Conservation (phyloP, 2,113 vertebrate genomes). For the human (Homo sapiens) region DNA sequence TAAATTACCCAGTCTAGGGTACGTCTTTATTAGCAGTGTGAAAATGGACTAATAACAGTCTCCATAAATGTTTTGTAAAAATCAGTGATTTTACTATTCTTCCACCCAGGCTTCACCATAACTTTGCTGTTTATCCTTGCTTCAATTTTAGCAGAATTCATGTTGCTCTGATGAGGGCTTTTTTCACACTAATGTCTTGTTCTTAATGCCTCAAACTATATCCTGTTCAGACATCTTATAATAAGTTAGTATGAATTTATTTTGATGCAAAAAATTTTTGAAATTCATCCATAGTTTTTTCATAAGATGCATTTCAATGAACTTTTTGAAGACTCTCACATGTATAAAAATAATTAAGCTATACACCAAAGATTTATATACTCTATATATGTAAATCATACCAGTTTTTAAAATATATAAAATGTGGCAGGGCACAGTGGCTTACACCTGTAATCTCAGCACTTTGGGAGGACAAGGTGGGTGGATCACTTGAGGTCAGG, state of each 20-base stretch:
- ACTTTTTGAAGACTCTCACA: neutral
- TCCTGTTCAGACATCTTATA: neutral
- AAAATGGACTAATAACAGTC: too few relatives aligned
- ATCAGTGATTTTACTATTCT: neutral
- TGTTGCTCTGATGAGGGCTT: neutral
- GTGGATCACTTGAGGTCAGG: too few relatives aligned
- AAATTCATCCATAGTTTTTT: neutral
- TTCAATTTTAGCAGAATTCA: neutral
- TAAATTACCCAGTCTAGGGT: too few relatives aligned
- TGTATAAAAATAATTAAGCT: neutral
- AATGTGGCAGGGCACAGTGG: neutral
- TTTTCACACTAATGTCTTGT: neutral
- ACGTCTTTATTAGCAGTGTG: too few relatives aligned
- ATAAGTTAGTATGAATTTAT: neutral
- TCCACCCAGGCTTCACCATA: neutral
- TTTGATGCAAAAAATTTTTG: neutral
- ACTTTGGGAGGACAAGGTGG: too few relatives aligned
- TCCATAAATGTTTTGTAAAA: neutral
- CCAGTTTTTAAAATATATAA: neutral
- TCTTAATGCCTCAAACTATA: neutral
- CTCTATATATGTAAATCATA: neutral
- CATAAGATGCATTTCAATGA: neutral
- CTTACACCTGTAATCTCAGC: too few relatives aligned
- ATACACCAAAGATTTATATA: neutral
- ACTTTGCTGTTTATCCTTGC: neutral